Evolutionary conservation across 2,888 invertebrate genomes (phyloP).

Genomic region (Leucophenga montana): DNA sequence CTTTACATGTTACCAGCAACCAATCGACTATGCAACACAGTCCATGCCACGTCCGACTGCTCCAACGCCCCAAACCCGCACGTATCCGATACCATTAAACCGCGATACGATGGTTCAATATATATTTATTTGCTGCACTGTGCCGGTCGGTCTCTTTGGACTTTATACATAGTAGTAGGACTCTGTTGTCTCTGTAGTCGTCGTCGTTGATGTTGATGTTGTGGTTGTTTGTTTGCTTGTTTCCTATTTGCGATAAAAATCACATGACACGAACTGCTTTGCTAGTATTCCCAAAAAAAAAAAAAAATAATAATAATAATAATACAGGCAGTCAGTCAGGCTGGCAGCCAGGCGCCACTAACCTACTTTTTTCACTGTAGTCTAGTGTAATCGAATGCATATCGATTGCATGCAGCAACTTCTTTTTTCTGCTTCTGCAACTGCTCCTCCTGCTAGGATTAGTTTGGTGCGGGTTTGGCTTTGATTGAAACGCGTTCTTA

Average conservation of each 20-base stretch:
- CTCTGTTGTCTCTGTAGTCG: constrained; percentile 42
- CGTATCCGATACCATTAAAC: no score
- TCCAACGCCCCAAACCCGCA: constrained; percentile 8
- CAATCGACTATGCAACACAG: no score
- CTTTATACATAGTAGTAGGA: constrained; percentile 48
- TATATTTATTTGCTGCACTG: no score
- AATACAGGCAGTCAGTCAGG: neutral
- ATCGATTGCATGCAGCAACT: constrained; percentile 4
- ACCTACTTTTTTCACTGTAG: constrained; percentile 54
- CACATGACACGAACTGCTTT: constrained; percentile 65
- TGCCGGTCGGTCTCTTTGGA: constrained; percentile 54
- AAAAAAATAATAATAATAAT: neutral
- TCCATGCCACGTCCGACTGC: constrained; percentile 16
- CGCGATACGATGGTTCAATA: no score
- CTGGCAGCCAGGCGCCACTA: constrained; percentile 58
- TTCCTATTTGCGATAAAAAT: constrained; percentile 65
- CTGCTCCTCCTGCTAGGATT: neutral
- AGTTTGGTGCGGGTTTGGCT: neutral
- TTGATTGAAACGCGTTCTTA: no score
- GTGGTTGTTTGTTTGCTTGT: constrained; percentile 52
- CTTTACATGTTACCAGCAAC: constrained; percentile 54
- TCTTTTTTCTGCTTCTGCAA: neutral
- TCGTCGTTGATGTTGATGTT: constrained; percentile 30
- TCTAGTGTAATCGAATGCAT: neutral
- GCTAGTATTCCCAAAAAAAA: constrained; percentile 14